Base-by-base conservation (phyloP, 2,797 vertebrate genomes). In the Sibirionetta formosa region DNA sequence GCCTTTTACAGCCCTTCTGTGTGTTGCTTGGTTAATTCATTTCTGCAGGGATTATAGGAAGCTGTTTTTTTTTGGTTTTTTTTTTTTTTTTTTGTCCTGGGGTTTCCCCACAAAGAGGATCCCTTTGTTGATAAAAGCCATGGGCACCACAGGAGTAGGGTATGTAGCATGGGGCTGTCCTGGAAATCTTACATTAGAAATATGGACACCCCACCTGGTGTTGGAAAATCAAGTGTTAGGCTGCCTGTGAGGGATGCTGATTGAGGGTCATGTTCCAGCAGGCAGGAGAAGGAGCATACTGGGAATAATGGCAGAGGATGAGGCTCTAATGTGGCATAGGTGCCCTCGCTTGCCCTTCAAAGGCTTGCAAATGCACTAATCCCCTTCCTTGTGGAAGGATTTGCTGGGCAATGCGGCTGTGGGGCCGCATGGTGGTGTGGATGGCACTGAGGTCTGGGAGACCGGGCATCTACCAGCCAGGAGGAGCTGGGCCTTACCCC, bases 1-100 rank as follows among this genome's bases (percentile, higher is more conserved):
- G 16, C 40, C 0, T 66, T 88, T 90, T 29, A 38, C 15, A 81
- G 23, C 16, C 8, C 23, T 23, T 0, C 0, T 1, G 8, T n/a
- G 24, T n/a, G 68, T 82, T 19, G 9, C 46, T 82, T 29, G 26
- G 20, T 33, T 12, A 9, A 77, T 80, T 90, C 27, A 31, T 40
- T 11, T 33, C 33, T 68, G 31, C 31, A 42, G 35, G 14, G 6
- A 35, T 75, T 40, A 4, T 48, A 76, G 56, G 61, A 60, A 90
- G 64, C 20, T 85, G 4, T 44, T 44, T 44, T 44, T 44, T 42
- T 42, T 44, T 18, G n/a, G n/a, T 44, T 44, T 44, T 2, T 3
- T 42, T 42, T 42, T 42, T 42, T 2, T 3, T 40, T 42, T 4
- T 42, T 42, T 42, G 18, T 3, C 11, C 31, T 65, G 64, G 22